Conservation (phyloP, 2,113 vertebrate species). For the Hyla sarda region DNA sequence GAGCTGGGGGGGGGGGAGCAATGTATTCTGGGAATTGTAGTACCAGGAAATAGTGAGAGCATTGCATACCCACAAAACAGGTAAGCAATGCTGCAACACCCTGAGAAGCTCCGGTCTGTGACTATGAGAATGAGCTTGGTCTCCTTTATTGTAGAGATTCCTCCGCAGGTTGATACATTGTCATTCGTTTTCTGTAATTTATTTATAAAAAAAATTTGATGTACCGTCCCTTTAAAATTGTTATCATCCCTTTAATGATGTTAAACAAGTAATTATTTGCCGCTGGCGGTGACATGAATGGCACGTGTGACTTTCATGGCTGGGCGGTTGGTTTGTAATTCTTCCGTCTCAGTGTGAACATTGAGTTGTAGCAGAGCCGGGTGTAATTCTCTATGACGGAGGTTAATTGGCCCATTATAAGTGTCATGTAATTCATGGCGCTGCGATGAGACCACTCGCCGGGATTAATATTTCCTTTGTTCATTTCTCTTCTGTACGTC, state of each 20-base stretch:
- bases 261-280: not conserved
- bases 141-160: too few species aligned
- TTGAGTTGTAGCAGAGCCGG: not conserved
- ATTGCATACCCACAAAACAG: too few species aligned
- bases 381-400: not conserved
- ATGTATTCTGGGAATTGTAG: too few species aligned
- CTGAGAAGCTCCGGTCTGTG: too few species aligned
- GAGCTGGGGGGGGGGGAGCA: too few species aligned
- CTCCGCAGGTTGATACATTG: too few species aligned
- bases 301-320: not conserved
- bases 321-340: not conserved
- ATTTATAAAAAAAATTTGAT: too few species aligned
- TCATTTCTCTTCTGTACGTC: not conserved
- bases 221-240: not conserved
- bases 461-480: not conserved
- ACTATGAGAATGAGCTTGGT: too few species aligned
- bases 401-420: conserved; percentile 31
- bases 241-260: not conserved
- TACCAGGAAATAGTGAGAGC: too few species aligned
- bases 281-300: not conserved
- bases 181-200: too few species aligned
- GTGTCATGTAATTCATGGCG: not conserved
- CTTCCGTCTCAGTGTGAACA: not conserved
- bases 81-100: too few species aligned
- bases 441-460: not conserved